Conservation (phyloP, 2,888 invertebrate genomes). For the Tridacna gigas region DNA sequence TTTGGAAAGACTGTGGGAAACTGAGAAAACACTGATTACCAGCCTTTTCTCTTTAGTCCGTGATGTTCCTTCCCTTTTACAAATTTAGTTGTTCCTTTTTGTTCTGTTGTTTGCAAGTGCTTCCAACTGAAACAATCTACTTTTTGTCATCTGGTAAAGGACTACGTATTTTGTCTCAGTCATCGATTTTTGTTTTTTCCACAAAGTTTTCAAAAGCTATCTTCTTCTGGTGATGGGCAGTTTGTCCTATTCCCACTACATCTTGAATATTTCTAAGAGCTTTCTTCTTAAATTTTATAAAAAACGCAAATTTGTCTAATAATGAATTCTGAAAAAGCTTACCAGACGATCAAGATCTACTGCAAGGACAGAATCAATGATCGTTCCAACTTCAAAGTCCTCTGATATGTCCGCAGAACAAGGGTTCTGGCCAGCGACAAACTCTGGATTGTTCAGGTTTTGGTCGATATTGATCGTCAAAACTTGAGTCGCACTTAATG, state of each 20-base stretch:
- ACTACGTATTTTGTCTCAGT: no score
- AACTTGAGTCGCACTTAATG: slow-evolving; percentile 63
- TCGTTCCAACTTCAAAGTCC: slow-evolving; percentile 27
- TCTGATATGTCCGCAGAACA: slow-evolving; percentile 64
- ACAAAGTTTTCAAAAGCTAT: not conserved
- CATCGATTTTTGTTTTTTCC: not conserved
- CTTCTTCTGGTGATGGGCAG: no score
- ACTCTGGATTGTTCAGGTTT: slow-evolving; percentile 75
- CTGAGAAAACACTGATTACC: no score
- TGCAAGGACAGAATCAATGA: slow-evolving; percentile 65
- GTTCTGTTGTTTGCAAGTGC: not conserved
- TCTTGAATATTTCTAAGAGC: no score
- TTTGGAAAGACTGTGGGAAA: no score
- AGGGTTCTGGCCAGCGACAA: slow-evolving; percentile 37
- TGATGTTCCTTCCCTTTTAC: not conserved
- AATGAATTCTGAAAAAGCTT: not conserved
- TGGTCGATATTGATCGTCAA: slow-evolving; percentile 75
- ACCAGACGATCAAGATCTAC: slow-evolving; percentile 66
- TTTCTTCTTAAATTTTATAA: not conserved
- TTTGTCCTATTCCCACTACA: no score
- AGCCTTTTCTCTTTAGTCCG: not conserved
- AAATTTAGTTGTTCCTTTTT: not conserved
- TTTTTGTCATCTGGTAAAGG: no score
- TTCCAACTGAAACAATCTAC: no score
- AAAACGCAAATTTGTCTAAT: not conserved